Base-by-base conservation (phyloP, 2,888 invertebrate genomes). In the Drosophila yooni region DNA sequence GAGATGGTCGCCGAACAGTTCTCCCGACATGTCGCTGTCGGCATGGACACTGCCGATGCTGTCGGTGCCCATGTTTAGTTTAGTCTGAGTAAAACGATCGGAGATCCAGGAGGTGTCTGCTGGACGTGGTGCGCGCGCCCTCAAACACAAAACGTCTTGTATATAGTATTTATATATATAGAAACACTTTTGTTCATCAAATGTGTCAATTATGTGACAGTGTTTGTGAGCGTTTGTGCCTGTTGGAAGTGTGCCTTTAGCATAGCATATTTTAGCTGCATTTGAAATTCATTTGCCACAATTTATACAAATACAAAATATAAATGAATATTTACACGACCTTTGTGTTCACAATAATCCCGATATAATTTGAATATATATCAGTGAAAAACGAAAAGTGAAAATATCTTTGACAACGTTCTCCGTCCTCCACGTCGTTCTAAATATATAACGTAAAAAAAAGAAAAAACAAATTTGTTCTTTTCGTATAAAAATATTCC, bases 61-160 rank as follows among this genome's bases (percentile, higher is more conserved):
- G 56, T 48, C 61, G 70, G 53, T 54, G 53, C 46, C 18, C 72
- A 59, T 43, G 57, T 57, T 46, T 46, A 46, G 70, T 85, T 92
- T 79, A 92, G 92, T 92, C 91, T 92, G 92, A 92, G 92, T 78
- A 89, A 90, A 92, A 91, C 92, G 91, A 91, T 92, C 92, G 92
- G 91, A 89, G 93, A 91, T 92, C 92, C 92, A 92, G 92, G 91
- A 92, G 89, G 91, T 91, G 88, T 83, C 85, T 83, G 79, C 92
- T 92, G 92, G 92, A 92, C 83, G 90, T 83, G 75, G 81, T 86
- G 88, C 81, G 89, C 79, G 81, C 80, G 84, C 79, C 79, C 81
- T 83, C 81, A 82, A 77, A 81, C 81, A 82, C 83, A 82, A 25
- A 76, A 81, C 66, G 82, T 81, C 83, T 75, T 82, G 81, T 81